A percentile compares a stretch with the other conserved stretches of the same genome.
These are phyloP conservation scores for Pempheris klunzingeri DNA, from an alignment of 2,797 vertebrate genomes.

Conservation along the genomic window DNA sequence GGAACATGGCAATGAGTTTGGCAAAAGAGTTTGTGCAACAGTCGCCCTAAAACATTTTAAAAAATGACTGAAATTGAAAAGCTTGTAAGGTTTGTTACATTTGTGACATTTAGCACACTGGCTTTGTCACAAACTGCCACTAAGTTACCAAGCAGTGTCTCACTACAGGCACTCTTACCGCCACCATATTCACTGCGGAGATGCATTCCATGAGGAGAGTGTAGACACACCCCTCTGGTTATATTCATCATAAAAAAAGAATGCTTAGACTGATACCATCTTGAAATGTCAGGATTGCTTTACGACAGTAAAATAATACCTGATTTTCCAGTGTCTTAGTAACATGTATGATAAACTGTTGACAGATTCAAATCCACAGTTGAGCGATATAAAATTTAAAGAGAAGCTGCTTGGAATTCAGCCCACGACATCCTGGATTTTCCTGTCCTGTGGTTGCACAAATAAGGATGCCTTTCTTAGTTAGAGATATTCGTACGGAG, in stretches of 20 bases:
- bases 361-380: constrained; percentile 16
- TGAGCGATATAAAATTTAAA: constrained; percentile 19
- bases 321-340: constrained; percentile 43
- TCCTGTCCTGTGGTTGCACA: constrained; percentile 46
- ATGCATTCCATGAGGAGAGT: constrained; percentile 28
- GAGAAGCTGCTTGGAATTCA: constrained; percentile 40
- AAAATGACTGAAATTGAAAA: background rate
- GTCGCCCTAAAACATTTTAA: background rate
- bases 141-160: constrained; percentile 1
- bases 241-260: constrained; percentile 65
- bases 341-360: constrained; percentile 25
- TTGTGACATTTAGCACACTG: background rate
- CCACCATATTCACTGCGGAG: constrained; percentile 37
- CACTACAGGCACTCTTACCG: background rate
- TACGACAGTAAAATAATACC: constrained; percentile 33
- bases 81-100: background rate
- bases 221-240: constrained; percentile 50
- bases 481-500: constrained; percentile 37
- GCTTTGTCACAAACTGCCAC: background rate
- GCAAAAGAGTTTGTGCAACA: background rate
- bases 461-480: constrained; percentile 34
- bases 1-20: background rate
- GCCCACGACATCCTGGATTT: constrained; percentile 33
- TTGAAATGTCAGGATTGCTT: constrained; percentile 55
- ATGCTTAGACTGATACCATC: constrained; percentile 61